phyloP scores from a whole-genome alignment of 2,888 invertebrate genomes.

The Erebia aethiops region DNA sequence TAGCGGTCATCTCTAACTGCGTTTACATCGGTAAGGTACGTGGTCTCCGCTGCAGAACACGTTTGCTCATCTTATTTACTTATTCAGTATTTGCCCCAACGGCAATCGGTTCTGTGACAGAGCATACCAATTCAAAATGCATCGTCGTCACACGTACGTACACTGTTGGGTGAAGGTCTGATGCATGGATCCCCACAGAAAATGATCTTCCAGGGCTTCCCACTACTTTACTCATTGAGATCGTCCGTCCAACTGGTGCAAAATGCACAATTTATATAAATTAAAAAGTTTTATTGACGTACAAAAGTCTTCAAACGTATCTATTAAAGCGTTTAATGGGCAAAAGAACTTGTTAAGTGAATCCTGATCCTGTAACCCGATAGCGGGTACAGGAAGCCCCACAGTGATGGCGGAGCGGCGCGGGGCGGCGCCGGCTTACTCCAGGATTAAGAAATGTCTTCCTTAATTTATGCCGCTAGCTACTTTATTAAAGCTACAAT shows the following conservation, averaged over 20 bases:
- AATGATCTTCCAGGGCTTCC: no score
- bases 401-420: constrained; percentile 41
- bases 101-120: no score
- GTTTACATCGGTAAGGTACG: no score
- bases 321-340: constrained; percentile 41
- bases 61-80: no score
- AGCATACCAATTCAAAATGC: no score
- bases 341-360: constrained; percentile 44
- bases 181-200: no score
- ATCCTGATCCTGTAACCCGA: constrained; percentile 58
- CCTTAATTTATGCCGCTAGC: constrained; percentile 49
- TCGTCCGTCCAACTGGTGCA: not conserved
- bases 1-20: no score
- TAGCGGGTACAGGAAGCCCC: constrained; percentile 60
- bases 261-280: constrained; percentile 4
- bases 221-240: not conserved
- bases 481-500: constrained; percentile 38
- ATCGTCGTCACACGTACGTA: not conserved
- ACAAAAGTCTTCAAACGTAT: constrained; percentile 22
- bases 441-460: constrained; percentile 71
- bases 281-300: not conserved
- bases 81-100: no score
- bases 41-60: no score
- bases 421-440: constrained; percentile 55
- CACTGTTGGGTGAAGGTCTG: no score